Evolutionary conservation across 2,113 vertebrate species (phyloP), one percentile per base, ranked within the genome.

Genomic region (Suricata suricatta): DNA sequence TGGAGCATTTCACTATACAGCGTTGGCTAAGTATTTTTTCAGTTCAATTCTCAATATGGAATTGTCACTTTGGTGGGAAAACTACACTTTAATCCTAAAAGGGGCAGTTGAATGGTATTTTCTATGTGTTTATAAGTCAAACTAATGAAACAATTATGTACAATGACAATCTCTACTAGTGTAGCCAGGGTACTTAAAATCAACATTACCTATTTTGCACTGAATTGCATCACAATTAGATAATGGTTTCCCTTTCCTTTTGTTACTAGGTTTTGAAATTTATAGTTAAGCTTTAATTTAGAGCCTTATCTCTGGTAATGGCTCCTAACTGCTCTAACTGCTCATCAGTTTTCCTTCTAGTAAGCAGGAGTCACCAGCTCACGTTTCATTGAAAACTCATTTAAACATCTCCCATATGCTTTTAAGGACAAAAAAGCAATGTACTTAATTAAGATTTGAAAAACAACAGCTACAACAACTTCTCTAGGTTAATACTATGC

Each of bases 201-300:
- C 33, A 95, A 68, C 29, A 63, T 71, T 35, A 52, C 35, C 33
- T 7, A 76, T 10, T 77, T 69, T 68, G 9, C 52, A 47, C 9
- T 23, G 50, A 97, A 86, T 77, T 60, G 44, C 17, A 82, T 72
- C 17, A 79, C 68, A 79, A 90, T 90, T 84, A 93, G 38, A 23
- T 77, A 72, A 88, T 63, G 21, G 29, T 50, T 74, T 14, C 63
- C 63, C 15, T 5, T 10, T 14, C 4, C 9, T 41, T 95, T 38
- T 29, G 64, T 90, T 83, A 76, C 47, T 93, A 17, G n/a, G 50
- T 94, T 97, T 47, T 94, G 79, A 97, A 95, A 77, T 94, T 68
- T 72, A 95, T 50, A 81, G 35, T 89, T 96, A 84, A 94, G 33
- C 84, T 88, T 91, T 93, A 84, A 96, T 92, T 96, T 85, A 97